Evolutionary conservation across 2,888 invertebrate genomes (phyloP).

Genomic region (Parochlus steinenii): DNA sequence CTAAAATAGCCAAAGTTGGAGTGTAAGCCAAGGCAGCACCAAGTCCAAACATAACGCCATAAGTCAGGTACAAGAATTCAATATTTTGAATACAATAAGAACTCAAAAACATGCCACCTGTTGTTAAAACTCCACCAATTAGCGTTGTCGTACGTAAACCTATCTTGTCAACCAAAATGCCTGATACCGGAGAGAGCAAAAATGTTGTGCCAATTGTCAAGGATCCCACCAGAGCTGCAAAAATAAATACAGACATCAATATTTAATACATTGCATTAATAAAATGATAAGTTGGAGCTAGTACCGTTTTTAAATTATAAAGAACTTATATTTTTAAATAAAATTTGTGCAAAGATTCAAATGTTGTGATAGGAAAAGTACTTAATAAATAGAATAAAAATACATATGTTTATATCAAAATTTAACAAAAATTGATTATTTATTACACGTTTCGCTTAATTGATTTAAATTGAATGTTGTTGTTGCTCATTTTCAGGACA

Average conservation of each 20-base stretch:
- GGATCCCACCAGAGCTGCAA: constrained; percentile 79
- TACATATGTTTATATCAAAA: no score
- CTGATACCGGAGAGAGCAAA: constrained; percentile 72
- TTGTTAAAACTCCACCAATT: constrained; percentile 63
- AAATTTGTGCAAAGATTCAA: no score
- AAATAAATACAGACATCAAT: constrained; percentile 17
- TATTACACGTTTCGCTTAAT: no score
- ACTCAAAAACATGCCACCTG: constrained; percentile 60
- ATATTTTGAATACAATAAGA: constrained; percentile 56
- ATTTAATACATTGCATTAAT: not conserved
- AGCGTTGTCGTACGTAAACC: constrained; percentile 75
- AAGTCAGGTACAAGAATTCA: constrained; percentile 64
- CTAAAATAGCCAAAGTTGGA: constrained; percentile 79
- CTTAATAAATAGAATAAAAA: no score
- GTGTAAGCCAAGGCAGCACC: constrained; percentile 84
- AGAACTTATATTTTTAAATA: no score
- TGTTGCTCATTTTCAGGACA: no score
- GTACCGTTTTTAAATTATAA: no score
- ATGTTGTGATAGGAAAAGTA: no score
- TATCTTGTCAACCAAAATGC: constrained; percentile 67
- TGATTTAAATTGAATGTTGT: no score
- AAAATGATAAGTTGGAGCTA: not conserved
- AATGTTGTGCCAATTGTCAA: constrained; percentile 79
- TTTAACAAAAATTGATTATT: no score
- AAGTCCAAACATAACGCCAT: constrained; percentile 74